These are phyloP conservation scores for Saccopteryx leptura DNA, from an alignment of 2,113 vertebrate species.

Conservation along the genomic window DNA sequence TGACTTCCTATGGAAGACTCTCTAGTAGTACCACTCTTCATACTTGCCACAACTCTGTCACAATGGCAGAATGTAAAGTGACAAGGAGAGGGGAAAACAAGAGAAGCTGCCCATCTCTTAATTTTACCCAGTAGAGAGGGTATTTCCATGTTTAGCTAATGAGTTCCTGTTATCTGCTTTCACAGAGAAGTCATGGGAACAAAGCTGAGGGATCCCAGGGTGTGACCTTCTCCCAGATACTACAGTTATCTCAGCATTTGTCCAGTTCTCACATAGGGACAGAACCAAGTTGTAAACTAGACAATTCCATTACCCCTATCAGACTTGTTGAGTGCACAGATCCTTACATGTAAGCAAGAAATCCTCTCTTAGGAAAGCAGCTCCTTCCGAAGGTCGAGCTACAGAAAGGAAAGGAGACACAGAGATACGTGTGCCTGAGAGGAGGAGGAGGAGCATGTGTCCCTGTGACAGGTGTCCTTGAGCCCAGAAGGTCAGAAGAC, in stretches of 20 bases:
- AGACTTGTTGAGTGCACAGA: not conserved
- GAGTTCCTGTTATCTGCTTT: not conserved
- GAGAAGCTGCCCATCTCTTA: not conserved
- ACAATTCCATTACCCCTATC: not conserved
- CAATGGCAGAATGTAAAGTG: not conserved
- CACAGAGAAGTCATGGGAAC: not conserved
- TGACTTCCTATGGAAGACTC: not conserved
- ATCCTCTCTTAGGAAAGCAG: not conserved
- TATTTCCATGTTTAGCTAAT: not conserved
- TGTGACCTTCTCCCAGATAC: not conserved
- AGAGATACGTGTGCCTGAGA: accelerated
- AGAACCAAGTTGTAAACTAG: not conserved
- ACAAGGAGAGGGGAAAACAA: not conserved
- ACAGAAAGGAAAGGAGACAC: not conserved
- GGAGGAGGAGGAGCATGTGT: not conserved
- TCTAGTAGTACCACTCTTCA: not conserved
- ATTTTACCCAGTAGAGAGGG: not conserved
- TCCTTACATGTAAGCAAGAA: not conserved
- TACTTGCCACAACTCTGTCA: not conserved
- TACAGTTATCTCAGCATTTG: not conserved
- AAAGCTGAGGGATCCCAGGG: not conserved
- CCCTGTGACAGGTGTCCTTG: not conserved
- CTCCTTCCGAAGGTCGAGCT: not conserved
- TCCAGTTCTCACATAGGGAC: not conserved
- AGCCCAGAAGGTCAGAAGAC: not conserved